phyloP scores from a whole-genome alignment of 2,113 vertebrate species.

The Octodon degus region DNA sequence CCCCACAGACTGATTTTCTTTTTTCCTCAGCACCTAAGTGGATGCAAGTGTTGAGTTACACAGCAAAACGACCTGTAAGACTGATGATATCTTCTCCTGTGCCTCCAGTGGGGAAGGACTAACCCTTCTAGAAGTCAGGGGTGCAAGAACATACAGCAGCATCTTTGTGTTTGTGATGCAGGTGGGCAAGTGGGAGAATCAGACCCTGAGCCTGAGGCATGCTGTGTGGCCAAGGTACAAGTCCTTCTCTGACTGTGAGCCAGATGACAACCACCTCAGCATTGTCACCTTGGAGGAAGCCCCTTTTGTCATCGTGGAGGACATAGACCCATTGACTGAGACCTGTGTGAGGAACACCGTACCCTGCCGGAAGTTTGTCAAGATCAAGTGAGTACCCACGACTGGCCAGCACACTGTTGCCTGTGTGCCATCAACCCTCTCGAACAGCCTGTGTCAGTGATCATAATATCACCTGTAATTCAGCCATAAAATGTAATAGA shows the following conservation, averaged over 20 bases:
- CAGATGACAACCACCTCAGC: constrained; percentile 96
- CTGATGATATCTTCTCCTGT: accelerated
- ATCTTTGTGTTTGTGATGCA: constrained; percentile 80
- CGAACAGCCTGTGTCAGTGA: accelerated
- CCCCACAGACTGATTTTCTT: background rate
- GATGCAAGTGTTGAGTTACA: accelerated
- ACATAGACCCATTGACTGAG: constrained; percentile 96
- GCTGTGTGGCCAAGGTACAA: constrained; percentile 98
- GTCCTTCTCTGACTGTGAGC: constrained; percentile 94
- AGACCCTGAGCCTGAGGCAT: constrained; percentile 94
- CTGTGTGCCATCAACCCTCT: background rate
- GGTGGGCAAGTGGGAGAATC: constrained; percentile 98
- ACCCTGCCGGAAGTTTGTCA: constrained; percentile 96
- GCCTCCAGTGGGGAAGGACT: accelerated
- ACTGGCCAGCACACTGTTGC: accelerated
- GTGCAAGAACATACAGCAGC: background rate
- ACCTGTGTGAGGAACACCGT: constrained; percentile 98
- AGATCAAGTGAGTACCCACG: constrained; percentile 91
- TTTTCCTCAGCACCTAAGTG: background rate
- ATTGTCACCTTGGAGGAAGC: constrained; percentile 99
- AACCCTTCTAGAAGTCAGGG: background rate
- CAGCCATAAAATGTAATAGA: background rate
- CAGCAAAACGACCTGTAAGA: background rate
- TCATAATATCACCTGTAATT: too few relatives aligned
- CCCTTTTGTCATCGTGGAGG: constrained; percentile 98